These are phyloP conservation scores for Macropus fuliginosus DNA, from an alignment of 2,797 vertebrate species.

Conservation along the genomic window DNA sequence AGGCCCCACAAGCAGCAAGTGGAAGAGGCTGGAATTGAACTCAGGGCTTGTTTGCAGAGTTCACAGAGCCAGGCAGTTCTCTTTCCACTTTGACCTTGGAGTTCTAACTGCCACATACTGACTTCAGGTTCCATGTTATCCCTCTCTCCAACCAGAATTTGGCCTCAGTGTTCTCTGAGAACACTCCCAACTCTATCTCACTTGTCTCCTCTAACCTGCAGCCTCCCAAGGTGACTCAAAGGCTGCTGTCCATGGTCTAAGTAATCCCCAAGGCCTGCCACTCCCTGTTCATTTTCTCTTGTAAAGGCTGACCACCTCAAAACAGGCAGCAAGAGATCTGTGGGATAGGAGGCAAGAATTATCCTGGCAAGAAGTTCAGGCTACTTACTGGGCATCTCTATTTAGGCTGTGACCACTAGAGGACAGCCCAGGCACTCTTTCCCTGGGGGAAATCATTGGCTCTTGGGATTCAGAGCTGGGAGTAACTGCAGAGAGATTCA, in stretches of 20 bases:
- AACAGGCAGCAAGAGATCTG: slow-evolving; percentile 55
- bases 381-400: slow-evolving; percentile 6
- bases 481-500: neutral
- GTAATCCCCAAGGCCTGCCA: neutral
- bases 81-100: slow-evolving; percentile 32
- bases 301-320: neutral
- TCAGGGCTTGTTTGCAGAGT: slow-evolving; percentile 31
- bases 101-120: neutral
- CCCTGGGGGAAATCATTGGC: slow-evolving; percentile 29
- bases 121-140: neutral
- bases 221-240: neutral
- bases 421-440: slow-evolving; percentile 55
- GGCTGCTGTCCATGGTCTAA: neutral
- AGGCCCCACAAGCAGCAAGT: neutral
- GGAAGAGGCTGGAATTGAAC: neutral
- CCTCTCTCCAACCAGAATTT: neutral
- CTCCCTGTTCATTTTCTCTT: neutral
- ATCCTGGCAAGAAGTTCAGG: slow-evolving; percentile 50
- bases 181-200: neutral
- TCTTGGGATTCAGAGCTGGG: neutral
- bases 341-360: slow-evolving; percentile 55
- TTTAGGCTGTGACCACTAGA: slow-evolving; percentile 56
- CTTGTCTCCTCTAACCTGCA: neutral
- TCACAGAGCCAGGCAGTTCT: slow-evolving; percentile 30
- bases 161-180: neutral